Percentiles rank a stretch among this genome's conserved stretches.
phyloP scores from a whole-genome alignment of 2,113 vertebrate genomes.

The Castor canadensis region DNA sequence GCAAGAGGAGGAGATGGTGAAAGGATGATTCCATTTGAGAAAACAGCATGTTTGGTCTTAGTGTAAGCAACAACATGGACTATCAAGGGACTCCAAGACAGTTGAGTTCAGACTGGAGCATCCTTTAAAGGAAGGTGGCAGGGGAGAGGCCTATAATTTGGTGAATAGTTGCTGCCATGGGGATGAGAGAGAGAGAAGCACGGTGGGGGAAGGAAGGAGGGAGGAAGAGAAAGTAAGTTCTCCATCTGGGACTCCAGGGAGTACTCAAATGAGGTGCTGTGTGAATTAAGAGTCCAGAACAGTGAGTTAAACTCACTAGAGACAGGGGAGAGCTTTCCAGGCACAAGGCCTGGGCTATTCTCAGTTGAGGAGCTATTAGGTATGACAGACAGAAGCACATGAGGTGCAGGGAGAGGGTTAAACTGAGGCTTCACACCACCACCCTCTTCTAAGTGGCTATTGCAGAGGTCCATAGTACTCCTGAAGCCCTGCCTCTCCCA shows the following conservation, averaged over 20 bases:
- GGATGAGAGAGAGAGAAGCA: neutral
- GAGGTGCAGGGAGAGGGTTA: neutral
- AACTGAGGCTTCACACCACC: neutral
- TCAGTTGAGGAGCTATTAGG: neutral
- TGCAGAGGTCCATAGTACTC: neutral
- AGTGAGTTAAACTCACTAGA: neutral
- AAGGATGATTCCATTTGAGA: neutral
- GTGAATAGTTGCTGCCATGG: neutral
- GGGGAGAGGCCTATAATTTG: neutral
- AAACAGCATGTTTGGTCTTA: neutral
- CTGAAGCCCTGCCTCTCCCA: neutral
- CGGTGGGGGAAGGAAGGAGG: neutral
- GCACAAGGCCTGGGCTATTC: neutral
- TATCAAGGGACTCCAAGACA: neutral
- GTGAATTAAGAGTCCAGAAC: neutral
- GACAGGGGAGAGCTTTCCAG: neutral
- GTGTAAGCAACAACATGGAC: neutral
- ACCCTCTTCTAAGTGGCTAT: neutral
- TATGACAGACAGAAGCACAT: neutral
- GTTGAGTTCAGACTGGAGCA: neutral
- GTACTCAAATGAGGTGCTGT: neutral
- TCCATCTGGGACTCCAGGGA: neutral
- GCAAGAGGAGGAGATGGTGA: neutral
- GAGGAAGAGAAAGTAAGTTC: neutral
- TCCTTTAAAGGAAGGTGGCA: neutral